Conservation (phyloP, 1,140 invertebrate genomes). For the Bombyx mandarina region DNA sequence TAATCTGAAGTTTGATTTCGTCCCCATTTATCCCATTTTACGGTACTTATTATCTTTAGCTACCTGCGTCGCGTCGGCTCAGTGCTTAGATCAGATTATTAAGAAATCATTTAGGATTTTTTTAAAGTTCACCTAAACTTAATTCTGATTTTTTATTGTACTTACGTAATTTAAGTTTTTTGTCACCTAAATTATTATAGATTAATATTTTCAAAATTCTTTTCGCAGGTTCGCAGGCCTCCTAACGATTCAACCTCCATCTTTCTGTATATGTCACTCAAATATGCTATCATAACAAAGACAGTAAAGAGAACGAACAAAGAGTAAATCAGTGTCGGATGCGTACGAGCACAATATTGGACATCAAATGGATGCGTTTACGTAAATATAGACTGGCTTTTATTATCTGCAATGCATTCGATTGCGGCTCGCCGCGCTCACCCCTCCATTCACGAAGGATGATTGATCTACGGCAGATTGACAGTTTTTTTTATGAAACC, state of each 20-base stretch:
- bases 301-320: conserved; percentile 28
- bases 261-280: conserved; percentile 40
- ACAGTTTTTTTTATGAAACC: conserved; percentile 67
- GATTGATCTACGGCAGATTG: conserved; percentile 69
- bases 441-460: conserved; percentile 58
- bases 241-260: conserved; percentile 1
- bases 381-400: conserved; percentile 58
- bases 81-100: too few species aligned
- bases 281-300: conserved; percentile 15
- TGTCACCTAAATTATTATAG: too few species aligned
- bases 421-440: conserved; percentile 44
- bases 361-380: conserved; percentile 63
- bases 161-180: too few species aligned
- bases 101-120: too few species aligned
- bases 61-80: too few species aligned
- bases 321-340: conserved; percentile 37
- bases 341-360: conserved; percentile 48
- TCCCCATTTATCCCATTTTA: too few species aligned
- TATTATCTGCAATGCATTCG: conserved; percentile 61
- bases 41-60: too few species aligned
- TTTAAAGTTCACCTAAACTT: too few species aligned
- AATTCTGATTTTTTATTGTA: too few species aligned
- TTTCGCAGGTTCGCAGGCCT: too few species aligned
- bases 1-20: too few species aligned
- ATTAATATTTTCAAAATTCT: too few species aligned